phyloP scores from a whole-genome alignment of 2,888 invertebrate species.

The Napeogenes inachia region DNA sequence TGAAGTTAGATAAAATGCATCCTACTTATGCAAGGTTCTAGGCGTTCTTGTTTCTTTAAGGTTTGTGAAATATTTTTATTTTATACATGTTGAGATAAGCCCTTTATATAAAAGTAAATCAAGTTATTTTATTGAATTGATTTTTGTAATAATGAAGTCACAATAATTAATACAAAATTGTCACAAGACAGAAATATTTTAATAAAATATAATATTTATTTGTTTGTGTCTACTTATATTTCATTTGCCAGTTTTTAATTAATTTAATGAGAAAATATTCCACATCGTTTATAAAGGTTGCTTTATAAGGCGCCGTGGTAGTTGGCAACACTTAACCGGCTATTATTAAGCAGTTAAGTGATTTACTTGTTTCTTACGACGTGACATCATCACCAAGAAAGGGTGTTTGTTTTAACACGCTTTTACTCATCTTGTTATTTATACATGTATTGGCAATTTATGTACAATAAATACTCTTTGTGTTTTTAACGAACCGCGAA shows the following conservation, averaged over 20 bases:
- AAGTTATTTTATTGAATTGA: not conserved
- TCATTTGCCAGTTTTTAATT: too few species aligned
- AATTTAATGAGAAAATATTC: slow-evolving; percentile 1
- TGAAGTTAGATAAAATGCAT: slow-evolving; percentile 59
- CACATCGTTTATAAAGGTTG: not conserved
- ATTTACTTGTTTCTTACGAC: slow-evolving; percentile 24
- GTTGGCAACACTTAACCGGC: slow-evolving; percentile 23
- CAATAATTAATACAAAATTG: too few species aligned
- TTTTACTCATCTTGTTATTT: slow-evolving; percentile 21
- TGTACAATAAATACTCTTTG: too few species aligned
- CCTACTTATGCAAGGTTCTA: slow-evolving; percentile 47
- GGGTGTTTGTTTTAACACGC: slow-evolving; percentile 25
- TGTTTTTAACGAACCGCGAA: too few species aligned
- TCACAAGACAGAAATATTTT: too few species aligned
- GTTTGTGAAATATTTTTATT: slow-evolving; percentile 2
- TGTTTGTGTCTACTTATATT: too few species aligned
- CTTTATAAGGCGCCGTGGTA: slow-evolving; percentile 22
- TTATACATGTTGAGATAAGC: not conserved
- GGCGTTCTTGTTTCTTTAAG: slow-evolving; percentile 13
- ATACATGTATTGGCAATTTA: slow-evolving; percentile 21
- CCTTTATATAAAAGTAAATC: not conserved
- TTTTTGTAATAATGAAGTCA: too few species aligned
- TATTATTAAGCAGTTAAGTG: slow-evolving; percentile 30
- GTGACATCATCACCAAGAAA: slow-evolving; percentile 26
- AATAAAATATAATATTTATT: too few species aligned